Percentiles rank a stretch among this genome's conserved stretches.
These are phyloP conservation scores for Stichopus chloronotus DNA, from an alignment of 35 echinoderm and acorn worm genomes.

Conservation along the genomic window DNA sequence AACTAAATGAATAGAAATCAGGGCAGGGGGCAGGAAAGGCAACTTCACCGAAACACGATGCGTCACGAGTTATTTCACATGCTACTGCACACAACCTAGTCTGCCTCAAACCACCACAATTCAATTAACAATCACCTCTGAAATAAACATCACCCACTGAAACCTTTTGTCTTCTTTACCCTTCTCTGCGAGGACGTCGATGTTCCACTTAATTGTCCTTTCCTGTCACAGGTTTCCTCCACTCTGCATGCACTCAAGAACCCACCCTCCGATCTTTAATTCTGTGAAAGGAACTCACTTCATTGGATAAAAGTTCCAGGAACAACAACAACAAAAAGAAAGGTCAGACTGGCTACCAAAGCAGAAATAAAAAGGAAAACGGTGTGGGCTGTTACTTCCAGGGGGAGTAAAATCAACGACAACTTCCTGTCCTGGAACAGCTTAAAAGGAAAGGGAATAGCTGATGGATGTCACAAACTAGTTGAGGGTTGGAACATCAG, in stretches of 20 bases:
- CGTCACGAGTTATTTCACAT: neutral
- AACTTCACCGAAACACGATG: too few species aligned
- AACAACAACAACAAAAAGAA: neutral
- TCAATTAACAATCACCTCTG: neutral
- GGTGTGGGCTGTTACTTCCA: slow-evolving; percentile 14
- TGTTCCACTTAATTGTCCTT: slow-evolving; percentile 38
- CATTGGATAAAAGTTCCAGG: slow-evolving; percentile 60
- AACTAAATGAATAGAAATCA: too few species aligned
- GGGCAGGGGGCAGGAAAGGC: too few species aligned
- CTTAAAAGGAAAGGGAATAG: slow-evolving; percentile 47
- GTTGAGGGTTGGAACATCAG: neutral
- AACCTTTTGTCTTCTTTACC: slow-evolving; percentile 2
- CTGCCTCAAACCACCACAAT: neutral
- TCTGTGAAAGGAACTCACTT: slow-evolving; percentile 49
- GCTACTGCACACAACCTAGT: neutral
- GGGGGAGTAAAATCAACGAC: slow-evolving; percentile 30
- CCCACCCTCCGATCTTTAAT: slow-evolving; percentile 28
- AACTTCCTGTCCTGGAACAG: slow-evolving; percentile 23
- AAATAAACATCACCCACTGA: neutral
- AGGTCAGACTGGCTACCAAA: neutral
- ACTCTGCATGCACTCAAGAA: neutral
- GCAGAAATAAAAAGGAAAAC: neutral
- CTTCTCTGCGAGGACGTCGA: neutral
- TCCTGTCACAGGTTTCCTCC: slow-evolving; percentile 50
- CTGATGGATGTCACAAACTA: slow-evolving; percentile 11